Evolutionary conservation across 2,888 invertebrate genomes (phyloP), one percentile per base, ranked within the genome.

Genomic region (Cerastis rubricosa): DNA sequence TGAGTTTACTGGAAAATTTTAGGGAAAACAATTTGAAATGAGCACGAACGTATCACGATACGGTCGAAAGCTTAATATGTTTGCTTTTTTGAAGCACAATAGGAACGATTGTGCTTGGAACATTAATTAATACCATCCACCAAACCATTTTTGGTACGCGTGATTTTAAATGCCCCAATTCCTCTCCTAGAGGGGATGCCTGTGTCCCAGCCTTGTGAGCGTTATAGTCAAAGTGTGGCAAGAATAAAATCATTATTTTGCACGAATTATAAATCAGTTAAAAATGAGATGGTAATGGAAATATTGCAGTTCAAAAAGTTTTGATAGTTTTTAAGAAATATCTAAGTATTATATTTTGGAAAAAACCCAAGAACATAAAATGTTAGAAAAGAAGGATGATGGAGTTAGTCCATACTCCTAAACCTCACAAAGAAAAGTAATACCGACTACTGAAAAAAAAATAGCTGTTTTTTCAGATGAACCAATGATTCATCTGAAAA

Each of bases 381-480:
- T 25, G 11, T 7, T 4, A 29, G 14, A 29, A 47, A 66, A 45
- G 19, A 67, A 67, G 29, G 29, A 43, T 43, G 4, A 6, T 45
- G 29, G 14, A 51, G 29, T 17, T 43, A 69, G n/a, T 64, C n/a
- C 40, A 69, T 19, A 19, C 69, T n/a, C 19, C 22, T 25, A 45
- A n/a, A 75, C 35, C 65, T 2, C 25, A 78, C 5, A 47, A 78
- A 67, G 19, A 8, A 5, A 2, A 51, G 4, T 43, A 9, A 17
- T 12, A 22, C n/a, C 2, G 9, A 63, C 25, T 7, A 25, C 6
- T 29, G 11, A 49, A 78, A 54, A 49, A 14, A 49, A 14, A 14
- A 3, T 5, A 35, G 19, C 22, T 14, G 4, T 59, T 76, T 25
- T 81, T 25, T 12, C 14, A 82, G 71, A 61, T 57, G 25, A 54